Base-by-base conservation (phyloP, 1,140 invertebrate genomes). In the Saxidomus purpurata region DNA sequence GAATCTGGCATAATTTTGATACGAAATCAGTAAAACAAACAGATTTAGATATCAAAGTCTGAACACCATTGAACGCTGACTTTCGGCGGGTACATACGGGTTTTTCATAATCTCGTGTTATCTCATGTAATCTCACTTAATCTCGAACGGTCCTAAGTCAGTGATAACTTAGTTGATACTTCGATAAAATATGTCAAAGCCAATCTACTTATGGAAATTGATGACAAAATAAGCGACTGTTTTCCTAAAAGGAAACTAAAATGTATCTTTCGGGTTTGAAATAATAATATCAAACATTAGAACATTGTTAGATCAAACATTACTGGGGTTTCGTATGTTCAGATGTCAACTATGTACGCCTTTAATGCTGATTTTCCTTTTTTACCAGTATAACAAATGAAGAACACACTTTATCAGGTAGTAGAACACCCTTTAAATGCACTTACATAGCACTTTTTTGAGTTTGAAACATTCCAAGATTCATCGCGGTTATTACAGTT, bases 151-250 rank as follows among this genome's bases (percentile, higher is more conserved):
- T 77, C 43, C 63, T 88, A 49, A 67, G 86, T 52, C 25, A n/a
- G 28, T 61, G 86, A 88, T 88, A 88, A 67, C 40, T 69, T 9
- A 52, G 71, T 69, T 80, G 76, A 81, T 88, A 81, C 34, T 77
- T 69, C 40, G 86, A 88, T 88, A 88, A 88, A 81, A 67, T 71
- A 47, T 52, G 86, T 88, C 86, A 88, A 40, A 88, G 43, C 31
- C 52, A 88, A 81, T 88, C 86, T 79, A 81, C 77, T 81, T 88
- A 88, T 80, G 59, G 74, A 69, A 88, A 88, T 88, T 81, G 77
- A 88, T 88, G 86, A 67, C 61, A 59, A 81, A 81, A 69, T 81
- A 88, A 88, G 36, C 22, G 43, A 84, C 82, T 84, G 38, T 47
- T 22, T 84, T 84, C 34, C 15, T 17, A 81, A 81, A 79, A 49